These are phyloP conservation scores for Chaetophractus vellerosus DNA, from an alignment of 2,797 vertebrate genomes.

Conservation along the genomic window DNA sequence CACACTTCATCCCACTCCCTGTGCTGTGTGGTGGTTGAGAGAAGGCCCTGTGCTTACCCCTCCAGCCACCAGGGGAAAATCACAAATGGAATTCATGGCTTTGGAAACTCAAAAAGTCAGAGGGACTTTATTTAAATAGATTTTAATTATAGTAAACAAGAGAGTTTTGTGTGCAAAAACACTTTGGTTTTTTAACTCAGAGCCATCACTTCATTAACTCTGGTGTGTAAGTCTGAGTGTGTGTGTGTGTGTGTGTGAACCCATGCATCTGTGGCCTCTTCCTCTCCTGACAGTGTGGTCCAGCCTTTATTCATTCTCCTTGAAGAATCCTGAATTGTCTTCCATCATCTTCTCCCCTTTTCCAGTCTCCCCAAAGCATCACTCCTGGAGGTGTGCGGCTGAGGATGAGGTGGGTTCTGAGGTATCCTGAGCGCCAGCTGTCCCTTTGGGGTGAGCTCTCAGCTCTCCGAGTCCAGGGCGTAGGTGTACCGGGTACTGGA, in stretches of 20 bases:
- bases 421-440: not conserved
- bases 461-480: conserved; percentile 38
- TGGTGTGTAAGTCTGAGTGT: not conserved
- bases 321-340: not conserved
- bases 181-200: conserved; percentile 49
- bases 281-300: not conserved
- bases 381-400: not conserved
- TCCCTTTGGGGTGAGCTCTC: not conserved
- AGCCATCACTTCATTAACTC: not conserved
- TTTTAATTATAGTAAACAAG: conserved; percentile 70
- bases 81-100: not conserved
- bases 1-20: not conserved
- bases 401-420: not conserved
- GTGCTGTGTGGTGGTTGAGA: not conserved
- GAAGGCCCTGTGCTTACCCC: not conserved
- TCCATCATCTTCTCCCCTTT: not conserved
- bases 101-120: conserved; percentile 37
- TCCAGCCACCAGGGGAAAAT: conserved; percentile 4
- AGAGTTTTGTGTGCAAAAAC: conserved; percentile 55
- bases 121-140: conserved; percentile 69
- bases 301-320: not conserved
- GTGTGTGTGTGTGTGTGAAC: not conserved
- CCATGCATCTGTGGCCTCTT: not conserved
- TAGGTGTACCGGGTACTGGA: not conserved
- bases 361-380: not conserved